Evolutionary conservation across 2,888 invertebrate genomes (phyloP).

Genomic region (Andrena bucephala): DNA sequence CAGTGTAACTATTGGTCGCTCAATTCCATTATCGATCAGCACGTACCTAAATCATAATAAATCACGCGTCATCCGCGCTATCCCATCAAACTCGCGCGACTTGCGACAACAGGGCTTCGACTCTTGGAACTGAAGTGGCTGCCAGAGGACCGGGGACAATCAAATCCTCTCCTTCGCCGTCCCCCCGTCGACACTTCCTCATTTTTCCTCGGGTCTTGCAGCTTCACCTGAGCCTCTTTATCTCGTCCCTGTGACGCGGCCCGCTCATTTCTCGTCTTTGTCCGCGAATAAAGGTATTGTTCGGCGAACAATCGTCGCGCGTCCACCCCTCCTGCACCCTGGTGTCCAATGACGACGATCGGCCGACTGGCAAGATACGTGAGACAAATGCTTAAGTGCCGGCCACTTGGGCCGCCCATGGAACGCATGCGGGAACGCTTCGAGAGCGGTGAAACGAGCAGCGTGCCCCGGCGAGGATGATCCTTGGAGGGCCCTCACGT

Average conservation of each 20-base stretch:
- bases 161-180: constrained; percentile 6
- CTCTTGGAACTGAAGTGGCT: neutral
- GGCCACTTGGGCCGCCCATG: constrained; percentile 40
- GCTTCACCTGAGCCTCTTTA: constrained; percentile 30
- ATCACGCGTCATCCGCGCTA: neutral
- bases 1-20: neutral
- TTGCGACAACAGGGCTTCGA: neutral
- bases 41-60: neutral
- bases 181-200: constrained; percentile 9
- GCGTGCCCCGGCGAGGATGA: constrained; percentile 48
- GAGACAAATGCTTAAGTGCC: constrained; percentile 72
- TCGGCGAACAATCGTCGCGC: constrained; percentile 75
- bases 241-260: constrained; percentile 17
- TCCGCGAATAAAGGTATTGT: constrained; percentile 71
- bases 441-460: constrained; percentile 55
- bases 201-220: constrained; percentile 27
- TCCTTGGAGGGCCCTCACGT: constrained; percentile 62
- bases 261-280: constrained; percentile 66
- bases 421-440: constrained; percentile 37
- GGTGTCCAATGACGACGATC: constrained; percentile 74
- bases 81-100: neutral
- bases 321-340: constrained; percentile 46
- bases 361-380: constrained; percentile 73
- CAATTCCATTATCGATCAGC: neutral
- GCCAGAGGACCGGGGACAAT: constrained; percentile 16